A percentile compares a stretch with the other conserved stretches of the same genome.
Evolutionary conservation across 2,888 invertebrate genomes (phyloP).

Genomic region (Mamestra brassicae): DNA sequence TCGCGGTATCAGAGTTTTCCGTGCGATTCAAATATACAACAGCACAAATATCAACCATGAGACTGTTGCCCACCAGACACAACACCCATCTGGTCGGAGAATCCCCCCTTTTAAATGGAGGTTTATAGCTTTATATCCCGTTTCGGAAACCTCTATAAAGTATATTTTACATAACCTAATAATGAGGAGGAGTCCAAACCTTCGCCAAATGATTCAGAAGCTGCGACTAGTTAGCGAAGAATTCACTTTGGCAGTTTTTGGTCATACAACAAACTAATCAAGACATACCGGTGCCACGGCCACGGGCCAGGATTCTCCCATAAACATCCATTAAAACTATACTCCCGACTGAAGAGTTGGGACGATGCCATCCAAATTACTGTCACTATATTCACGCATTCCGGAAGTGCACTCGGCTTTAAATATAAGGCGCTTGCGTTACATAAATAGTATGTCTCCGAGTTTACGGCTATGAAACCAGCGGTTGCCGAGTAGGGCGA

Average conservation of each 20-base stretch:
- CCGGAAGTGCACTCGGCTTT: constrained; percentile 54
- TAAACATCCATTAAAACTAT: constrained; percentile 10
- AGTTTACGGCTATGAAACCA: background rate
- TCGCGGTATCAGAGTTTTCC: too few species aligned
- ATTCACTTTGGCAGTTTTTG: background rate
- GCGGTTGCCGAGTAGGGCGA: background rate
- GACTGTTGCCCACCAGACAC: too few species aligned
- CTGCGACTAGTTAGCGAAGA: too few species aligned
- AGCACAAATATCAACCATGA: too few species aligned
- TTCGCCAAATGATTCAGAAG: background rate
- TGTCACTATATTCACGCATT: constrained; percentile 57
- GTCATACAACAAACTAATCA: background rate
- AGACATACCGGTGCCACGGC: constrained; percentile 11
- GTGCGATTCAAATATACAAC: too few species aligned
- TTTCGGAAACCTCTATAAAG: too few species aligned
- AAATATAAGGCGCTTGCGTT: constrained; percentile 59
- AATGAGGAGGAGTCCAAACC: background rate
- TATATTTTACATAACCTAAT: background rate
- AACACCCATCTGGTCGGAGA: too few species aligned
- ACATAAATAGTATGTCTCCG: constrained; percentile 56
- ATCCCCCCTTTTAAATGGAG: too few species aligned
- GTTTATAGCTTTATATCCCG: too few species aligned
- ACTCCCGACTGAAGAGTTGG: constrained; percentile 31
- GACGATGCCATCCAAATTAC: constrained; percentile 56
- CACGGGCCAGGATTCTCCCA: constrained; percentile 1